Percentiles rank a stretch among this genome's conserved stretches.
Evolutionary conservation across 2,888 invertebrate genomes (phyloP).

Genomic region (Tortrix viridana): DNA sequence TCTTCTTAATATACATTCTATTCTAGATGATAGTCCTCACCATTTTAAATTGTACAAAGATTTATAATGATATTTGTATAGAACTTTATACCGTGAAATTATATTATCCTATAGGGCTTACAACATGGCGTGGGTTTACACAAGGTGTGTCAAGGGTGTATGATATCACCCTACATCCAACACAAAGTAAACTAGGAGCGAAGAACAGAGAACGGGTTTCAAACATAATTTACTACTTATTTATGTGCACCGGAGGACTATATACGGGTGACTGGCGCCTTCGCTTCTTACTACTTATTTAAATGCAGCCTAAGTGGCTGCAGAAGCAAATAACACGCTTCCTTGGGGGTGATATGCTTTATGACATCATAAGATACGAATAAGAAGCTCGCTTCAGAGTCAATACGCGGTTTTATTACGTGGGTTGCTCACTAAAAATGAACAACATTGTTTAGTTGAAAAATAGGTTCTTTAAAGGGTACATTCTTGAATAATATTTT

Average conservation of each 20-base stretch:
- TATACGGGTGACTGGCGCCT: background rate
- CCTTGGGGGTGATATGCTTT: conserved; percentile 8
- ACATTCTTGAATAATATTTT: background rate
- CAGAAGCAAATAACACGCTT: conserved; percentile 9
- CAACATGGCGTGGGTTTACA: background rate
- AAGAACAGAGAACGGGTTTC: background rate
- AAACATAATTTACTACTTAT: background rate
- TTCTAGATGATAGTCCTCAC: no score
- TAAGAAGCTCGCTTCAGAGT: conserved; percentile 14
- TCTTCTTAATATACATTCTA: no score
- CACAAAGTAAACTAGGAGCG: background rate
- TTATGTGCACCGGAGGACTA: background rate
- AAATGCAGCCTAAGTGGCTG: conserved; percentile 1
- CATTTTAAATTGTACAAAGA: no score
- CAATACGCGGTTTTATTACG: conserved; percentile 27
- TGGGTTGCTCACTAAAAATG: conserved; percentile 21
- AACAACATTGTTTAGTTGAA: conserved; percentile 15
- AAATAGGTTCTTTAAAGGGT: conserved; percentile 2
- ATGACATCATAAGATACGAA: conserved; percentile 11
- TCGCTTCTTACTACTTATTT: background rate
- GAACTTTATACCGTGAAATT: no score
- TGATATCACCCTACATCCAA: background rate
- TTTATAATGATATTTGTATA: no score
- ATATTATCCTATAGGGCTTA: no score
- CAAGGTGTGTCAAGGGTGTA: background rate